Evolutionary conservation across 2,797 vertebrate genomes (phyloP).

Genomic region (Sebastes aleutianus): DNA sequence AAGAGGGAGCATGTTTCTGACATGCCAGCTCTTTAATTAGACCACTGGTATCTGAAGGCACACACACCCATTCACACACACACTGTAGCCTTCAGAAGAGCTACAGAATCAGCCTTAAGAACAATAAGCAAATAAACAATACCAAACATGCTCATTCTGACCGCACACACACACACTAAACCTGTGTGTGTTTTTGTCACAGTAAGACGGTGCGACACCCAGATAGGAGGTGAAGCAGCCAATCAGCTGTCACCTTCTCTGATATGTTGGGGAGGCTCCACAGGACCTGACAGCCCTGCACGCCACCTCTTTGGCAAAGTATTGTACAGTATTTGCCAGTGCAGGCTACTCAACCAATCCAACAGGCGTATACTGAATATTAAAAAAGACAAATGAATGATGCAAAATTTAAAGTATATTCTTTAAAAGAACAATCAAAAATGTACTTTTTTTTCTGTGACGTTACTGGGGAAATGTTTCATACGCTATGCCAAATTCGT

Average conservation of each 20-base stretch:
- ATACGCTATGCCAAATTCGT: not conserved
- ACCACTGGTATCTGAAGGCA: slow-evolving; percentile 49
- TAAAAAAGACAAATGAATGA: not conserved
- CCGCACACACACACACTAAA: not conserved
- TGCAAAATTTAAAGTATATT: not conserved
- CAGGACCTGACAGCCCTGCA: not conserved
- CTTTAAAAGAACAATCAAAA: not conserved
- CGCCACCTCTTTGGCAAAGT: slow-evolving; percentile 19
- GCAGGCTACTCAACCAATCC: not conserved
- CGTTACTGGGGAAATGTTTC: not conserved
- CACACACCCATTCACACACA: not conserved
- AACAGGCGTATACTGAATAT: not conserved
- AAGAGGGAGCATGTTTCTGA: slow-evolving; percentile 67
- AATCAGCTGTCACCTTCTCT: slow-evolving; percentile 62
- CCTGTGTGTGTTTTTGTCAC: slow-evolving; percentile 20
- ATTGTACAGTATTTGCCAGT: not conserved
- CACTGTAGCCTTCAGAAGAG: not conserved
- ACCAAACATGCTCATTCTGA: not conserved
- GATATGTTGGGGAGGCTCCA: slow-evolving; percentile 34
- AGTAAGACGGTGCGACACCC: slow-evolving; percentile 16
- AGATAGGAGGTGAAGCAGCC: slow-evolving; percentile 46
- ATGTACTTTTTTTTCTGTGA: not conserved
- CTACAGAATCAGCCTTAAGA: not conserved
- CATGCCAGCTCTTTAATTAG: slow-evolving; percentile 76
- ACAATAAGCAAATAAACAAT: not conserved